Base-by-base conservation (phyloP, 2,113 vertebrate genomes). In the Gnathonemus echidnorhynchus region DNA sequence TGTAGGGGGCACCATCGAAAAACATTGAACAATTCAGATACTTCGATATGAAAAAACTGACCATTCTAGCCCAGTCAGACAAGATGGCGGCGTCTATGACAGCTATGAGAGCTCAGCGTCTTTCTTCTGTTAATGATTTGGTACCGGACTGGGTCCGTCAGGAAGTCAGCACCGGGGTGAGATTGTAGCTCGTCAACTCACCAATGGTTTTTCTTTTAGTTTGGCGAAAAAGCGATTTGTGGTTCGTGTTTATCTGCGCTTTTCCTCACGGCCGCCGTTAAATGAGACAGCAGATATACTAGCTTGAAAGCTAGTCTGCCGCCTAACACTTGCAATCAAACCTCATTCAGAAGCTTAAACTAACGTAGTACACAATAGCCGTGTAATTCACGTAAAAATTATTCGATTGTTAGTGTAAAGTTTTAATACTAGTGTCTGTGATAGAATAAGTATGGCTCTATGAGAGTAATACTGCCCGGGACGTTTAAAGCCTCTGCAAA, bases 91-190 rank as follows among this genome's bases (percentile, higher is more conserved):
- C 94, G 3, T 49, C 91, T 0, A 31, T 92, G 87, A 91, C 92
- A 87, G 74, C 2, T 6, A 4, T 88, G 66, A 91, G 91, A 6
- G 66, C 83, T 1, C 93, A 92, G 45, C 88, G 91, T 7, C 11
- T 93, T 90, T 94, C 91, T 42, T 70, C 89, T 39, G 80, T 91
- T 83, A 93, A 74, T 49, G 92, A 94, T 86, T 24, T 95, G 91
- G 91, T 93, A 0, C 95, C 95, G 70, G 94, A 95, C 42, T 96
- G 96, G 96, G 92, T 88, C 9, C 15, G 77, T 0, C 92, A 93
- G 89, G 96, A 96, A 95, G 95, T 96, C 93, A 96, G 96, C 95
- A 96, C 96, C 31, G 96, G 96, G 94, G 96, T 96, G 89, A 95
- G 96, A 92, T 0, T 10, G 83, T 83, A 31, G 19, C 49, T 35